Base-by-base conservation (phyloP, 2,113 vertebrate species). In the Anthoscopus minutus region DNA sequence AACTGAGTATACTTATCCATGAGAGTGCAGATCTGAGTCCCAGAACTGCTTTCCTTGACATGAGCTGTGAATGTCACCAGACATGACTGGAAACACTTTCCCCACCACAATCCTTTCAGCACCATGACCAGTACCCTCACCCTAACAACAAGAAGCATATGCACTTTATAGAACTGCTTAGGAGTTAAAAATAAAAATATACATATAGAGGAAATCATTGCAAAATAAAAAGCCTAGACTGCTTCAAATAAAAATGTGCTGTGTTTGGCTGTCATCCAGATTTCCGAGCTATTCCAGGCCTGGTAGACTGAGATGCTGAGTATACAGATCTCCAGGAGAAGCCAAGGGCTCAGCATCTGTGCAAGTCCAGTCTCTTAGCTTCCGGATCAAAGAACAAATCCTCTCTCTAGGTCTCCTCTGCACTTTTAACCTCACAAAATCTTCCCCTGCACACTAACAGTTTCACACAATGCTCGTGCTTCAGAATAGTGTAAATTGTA, bases 341-440 rank as follows among this genome's bases (percentile, higher is more conserved):
- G 88, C 65, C 74, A 77, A 82, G 72, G 88, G 81, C 93, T 85
- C 58, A 0, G 88, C 86, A 70, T 79, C 74, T 86, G 76, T 58
- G 15, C 50, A 50, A 92, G 91, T n/a, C 81, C 6, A 2, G 62
- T 82, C 85, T 81, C 91, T 90, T 54, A 70, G 81, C 89, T 94
- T 81, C 69, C 1, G 13, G 71, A 95, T 86, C 96, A 93, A 94
- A 96, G 82, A 86, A 86, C 89, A 96, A 94, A 96, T 92, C 89
- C 82, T 86, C 92, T 94, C 71, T 81, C 33, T 58, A 91, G 69
- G 82, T 92, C 72, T 92, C 42, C 90, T 83, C 79, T 92, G 92
- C 58, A 91, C 94, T 96, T 90, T 84, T 93, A 84, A 95, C 89
- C 92, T 92, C 83, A 64, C 65, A 64, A 35, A 86, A 60, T 66